Percentiles rank a stretch among this genome's conserved stretches.
phyloP scores from a whole-genome alignment of 2,113 vertebrate species.

The Anoura caudifer region DNA sequence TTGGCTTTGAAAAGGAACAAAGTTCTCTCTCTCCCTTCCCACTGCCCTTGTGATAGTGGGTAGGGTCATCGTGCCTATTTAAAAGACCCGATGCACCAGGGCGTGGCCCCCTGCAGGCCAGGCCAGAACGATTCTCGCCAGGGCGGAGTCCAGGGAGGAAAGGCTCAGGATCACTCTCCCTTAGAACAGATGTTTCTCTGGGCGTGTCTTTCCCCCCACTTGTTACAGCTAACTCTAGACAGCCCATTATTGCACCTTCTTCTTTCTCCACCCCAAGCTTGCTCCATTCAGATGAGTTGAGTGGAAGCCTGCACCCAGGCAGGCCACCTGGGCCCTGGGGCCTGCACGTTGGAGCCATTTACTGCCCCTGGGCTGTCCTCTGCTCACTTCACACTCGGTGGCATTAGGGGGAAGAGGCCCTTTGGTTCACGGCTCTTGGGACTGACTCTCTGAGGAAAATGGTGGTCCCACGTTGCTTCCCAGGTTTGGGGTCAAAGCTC shows the following conservation, averaged over 20 bases:
- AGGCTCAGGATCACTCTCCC: background rate
- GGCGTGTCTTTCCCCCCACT: background rate
- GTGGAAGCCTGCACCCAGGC: background rate
- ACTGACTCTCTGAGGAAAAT: background rate
- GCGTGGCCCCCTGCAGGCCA: background rate
- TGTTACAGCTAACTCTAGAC: background rate
- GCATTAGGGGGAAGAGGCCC: too few species aligned
- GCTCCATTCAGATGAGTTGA: background rate
- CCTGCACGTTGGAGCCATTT: accelerated
- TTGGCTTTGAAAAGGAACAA: background rate
- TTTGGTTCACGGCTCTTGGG: background rate
- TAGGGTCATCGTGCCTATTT: background rate
- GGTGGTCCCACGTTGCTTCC: background rate
- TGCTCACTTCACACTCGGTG: background rate
- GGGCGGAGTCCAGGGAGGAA: background rate
- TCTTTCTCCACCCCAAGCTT: background rate
- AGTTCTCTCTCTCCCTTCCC: background rate
- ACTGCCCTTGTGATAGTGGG: background rate
- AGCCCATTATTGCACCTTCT: background rate
- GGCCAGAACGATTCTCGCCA: background rate
- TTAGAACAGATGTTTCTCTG: background rate
- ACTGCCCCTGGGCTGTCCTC: background rate
- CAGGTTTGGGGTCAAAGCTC: background rate
- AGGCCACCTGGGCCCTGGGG: background rate
- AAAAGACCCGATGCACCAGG: background rate